A percentile compares a stretch with the other conserved stretches of the same genome.
phyloP scores from a whole-genome alignment of 1,140 invertebrate genomes.

The Diorhabda sublineata region DNA sequence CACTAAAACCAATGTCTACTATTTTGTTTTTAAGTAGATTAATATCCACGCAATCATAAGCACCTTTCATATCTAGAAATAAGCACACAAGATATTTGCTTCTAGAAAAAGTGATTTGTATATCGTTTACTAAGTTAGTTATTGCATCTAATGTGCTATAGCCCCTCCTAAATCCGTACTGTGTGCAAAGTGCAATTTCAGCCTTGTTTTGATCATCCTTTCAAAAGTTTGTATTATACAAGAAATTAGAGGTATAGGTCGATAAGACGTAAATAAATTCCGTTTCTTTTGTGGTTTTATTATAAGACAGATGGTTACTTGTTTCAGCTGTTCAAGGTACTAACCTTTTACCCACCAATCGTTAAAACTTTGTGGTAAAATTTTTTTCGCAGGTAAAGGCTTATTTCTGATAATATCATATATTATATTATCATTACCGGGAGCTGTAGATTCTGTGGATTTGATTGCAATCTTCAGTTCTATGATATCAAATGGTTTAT shows the following conservation, averaged over 20 bases:
- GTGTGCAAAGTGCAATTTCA: neutral
- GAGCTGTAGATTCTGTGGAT: neutral
- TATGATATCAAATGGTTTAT: neutral
- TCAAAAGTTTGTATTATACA: neutral
- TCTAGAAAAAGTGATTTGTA: neutral
- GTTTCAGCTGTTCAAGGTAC: neutral
- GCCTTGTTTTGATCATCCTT: neutral
- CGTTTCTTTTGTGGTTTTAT: neutral
- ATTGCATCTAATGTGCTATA: neutral
- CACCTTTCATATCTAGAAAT: neutral
- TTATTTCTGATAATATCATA: neutral
- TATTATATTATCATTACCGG: neutral
- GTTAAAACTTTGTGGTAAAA: neutral
- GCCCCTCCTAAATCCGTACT: neutral
- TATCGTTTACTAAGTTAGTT: neutral
- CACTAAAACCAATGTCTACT: too few species aligned
- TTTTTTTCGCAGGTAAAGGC: neutral
- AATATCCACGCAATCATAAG: neutral
- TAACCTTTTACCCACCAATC: neutral
- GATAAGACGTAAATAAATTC: neutral
- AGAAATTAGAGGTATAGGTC: neutral
- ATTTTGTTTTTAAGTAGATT: too few species aligned
- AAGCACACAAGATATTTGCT: neutral
- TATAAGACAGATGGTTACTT: neutral
- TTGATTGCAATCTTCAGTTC: neutral